Percentiles rank a stretch among this genome's conserved stretches.
phyloP scores from a whole-genome alignment of 2,888 invertebrate genomes.

The Myathropa florea region DNA sequence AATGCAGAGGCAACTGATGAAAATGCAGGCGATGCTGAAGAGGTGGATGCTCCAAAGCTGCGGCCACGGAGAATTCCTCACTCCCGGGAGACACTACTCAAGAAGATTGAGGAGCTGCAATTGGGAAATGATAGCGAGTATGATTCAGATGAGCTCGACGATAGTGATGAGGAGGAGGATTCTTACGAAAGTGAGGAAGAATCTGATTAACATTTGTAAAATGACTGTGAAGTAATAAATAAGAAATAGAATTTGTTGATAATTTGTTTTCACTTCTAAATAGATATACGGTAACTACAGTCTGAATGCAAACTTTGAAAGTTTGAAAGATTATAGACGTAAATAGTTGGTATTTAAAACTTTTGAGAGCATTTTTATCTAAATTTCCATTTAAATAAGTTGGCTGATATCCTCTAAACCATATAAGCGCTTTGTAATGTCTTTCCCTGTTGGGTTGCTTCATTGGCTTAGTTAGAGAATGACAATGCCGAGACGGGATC shows the following conservation, averaged over 20 bases:
- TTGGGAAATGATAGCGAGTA: conserved; percentile 77
- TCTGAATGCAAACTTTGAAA: no score
- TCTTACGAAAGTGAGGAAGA: conserved; percentile 73
- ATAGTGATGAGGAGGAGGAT: conserved; percentile 74
- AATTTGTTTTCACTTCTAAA: neutral
- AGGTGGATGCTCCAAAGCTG: conserved; percentile 66
- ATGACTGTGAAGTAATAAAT: neutral
- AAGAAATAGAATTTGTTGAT: neutral
- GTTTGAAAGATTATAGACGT: no score
- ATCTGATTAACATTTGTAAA: neutral
- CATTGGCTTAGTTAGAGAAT: no score
- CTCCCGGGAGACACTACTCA: conserved; percentile 79
- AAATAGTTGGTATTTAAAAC: no score
- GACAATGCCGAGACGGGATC: no score
- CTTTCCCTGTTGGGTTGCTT: no score
- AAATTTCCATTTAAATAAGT: no score
- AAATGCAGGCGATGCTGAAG: conserved; percentile 16
- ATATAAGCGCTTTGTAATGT: no score
- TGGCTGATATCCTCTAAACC: no score
- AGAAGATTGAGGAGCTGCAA: conserved; percentile 81
- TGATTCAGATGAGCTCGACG: conserved; percentile 76
- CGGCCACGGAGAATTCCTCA: conserved; percentile 74
- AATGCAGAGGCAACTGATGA: conserved; percentile 39
- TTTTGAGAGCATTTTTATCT: no score
- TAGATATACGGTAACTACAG: no score